A percentile compares a stretch with the other conserved stretches of the same genome.
Evolutionary conservation across 2,113 vertebrate genomes (phyloP).

Genomic region (Entelurus aequoreus): DNA sequence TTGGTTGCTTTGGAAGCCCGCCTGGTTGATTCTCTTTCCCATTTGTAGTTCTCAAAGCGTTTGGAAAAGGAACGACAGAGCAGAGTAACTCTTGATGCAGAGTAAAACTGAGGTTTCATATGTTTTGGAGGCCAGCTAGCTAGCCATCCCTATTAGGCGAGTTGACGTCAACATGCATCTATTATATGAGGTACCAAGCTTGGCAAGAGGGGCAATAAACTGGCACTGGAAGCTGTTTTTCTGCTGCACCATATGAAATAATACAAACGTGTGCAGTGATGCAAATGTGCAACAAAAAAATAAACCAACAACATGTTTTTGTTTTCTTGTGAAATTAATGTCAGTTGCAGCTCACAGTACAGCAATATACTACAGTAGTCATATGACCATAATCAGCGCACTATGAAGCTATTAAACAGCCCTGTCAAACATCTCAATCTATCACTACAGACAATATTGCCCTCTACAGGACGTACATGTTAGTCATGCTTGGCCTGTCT

Average conservation of each 20-base stretch:
- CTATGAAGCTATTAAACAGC: slow-evolving; percentile 33
- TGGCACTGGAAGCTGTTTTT: neutral
- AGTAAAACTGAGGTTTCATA: too few relatives aligned
- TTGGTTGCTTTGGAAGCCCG: slow-evolving; percentile 4
- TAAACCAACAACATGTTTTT: neutral
- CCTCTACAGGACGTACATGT: slow-evolving; percentile 66
- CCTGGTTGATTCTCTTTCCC: neutral
- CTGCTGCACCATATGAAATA: neutral
- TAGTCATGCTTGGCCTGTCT: slow-evolving; percentile 49
- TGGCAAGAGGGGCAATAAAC: neutral
- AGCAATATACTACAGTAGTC: neutral
- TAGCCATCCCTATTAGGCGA: neutral
- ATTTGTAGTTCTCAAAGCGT: neutral
- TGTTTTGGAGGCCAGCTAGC: neutral
- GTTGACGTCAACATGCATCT: neutral
- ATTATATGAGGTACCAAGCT: slow-evolving; percentile 1
- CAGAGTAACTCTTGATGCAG: neutral
- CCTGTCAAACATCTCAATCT: slow-evolving; percentile 25
- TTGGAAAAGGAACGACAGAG: neutral
- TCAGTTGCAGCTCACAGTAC: slow-evolving; percentile 1
- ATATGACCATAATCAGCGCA: slow-evolving; percentile 32
- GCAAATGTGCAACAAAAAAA: neutral
- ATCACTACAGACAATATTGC: slow-evolving; percentile 62
- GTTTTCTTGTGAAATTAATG: neutral
- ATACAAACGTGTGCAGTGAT: neutral